A percentile compares a stretch with the other conserved stretches of the same genome.
Conservation (phyloP, 2,888 invertebrate genomes). For the Pasiphila rectangulata region DNA sequence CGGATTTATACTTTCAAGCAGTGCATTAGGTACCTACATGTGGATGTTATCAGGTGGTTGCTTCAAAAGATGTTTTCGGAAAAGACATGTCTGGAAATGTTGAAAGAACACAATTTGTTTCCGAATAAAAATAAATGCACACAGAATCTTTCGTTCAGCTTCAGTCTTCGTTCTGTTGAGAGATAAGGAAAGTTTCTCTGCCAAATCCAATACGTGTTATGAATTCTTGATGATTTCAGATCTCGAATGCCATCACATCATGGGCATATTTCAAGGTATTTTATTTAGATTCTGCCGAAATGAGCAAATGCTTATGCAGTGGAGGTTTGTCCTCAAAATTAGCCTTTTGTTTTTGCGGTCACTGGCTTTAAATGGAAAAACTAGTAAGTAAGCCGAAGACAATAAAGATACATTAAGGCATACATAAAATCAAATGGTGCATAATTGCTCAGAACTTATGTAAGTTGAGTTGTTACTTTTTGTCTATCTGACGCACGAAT, state of each 20-base stretch:
- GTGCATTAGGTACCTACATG: too few relatives aligned
- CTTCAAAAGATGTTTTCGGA: neutral
- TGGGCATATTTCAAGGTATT: constrained; percentile 14
- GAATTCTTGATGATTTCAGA: constrained; percentile 29
- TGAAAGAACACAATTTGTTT: neutral
- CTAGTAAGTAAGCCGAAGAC: neutral
- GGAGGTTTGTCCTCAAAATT: constrained; percentile 15
- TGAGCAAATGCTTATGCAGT: constrained; percentile 22
- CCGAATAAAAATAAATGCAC: constrained; percentile 15
- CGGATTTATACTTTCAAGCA: neutral
- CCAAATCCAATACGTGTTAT: constrained; percentile 31
- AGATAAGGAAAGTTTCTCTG: constrained; percentile 30
- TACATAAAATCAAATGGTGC: neutral
- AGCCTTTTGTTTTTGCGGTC: constrained; percentile 3
- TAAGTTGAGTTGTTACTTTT: neutral
- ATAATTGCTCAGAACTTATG: neutral
- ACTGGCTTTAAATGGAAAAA: neutral
- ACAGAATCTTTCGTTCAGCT: constrained; percentile 1
- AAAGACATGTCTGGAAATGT: constrained; percentile 2
- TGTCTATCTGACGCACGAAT: neutral
- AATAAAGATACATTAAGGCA: neutral
- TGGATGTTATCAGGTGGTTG: too few relatives aligned
- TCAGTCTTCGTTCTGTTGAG: constrained; percentile 22
- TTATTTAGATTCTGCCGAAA: constrained; percentile 11
- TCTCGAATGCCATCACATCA: constrained; percentile 20